Evolutionary conservation across 2,797 vertebrate species (phyloP).

Genomic region (Lacerta viridis): DNA sequence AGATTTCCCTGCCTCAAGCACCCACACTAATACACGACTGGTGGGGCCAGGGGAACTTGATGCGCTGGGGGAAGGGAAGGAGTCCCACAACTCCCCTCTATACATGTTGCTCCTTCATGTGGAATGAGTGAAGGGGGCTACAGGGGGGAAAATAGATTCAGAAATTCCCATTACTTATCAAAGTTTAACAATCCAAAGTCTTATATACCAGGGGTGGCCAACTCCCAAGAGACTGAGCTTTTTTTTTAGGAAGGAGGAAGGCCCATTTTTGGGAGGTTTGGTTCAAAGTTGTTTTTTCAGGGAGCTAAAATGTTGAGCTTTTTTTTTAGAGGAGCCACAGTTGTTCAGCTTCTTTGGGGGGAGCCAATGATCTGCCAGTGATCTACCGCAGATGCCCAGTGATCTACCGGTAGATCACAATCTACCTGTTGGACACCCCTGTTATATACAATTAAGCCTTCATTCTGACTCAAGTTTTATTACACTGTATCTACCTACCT

Average conservation of each 20-base stretch:
- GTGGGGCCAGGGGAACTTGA: neutral
- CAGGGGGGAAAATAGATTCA: neutral
- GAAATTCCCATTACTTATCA: neutral
- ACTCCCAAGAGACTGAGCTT: too few relatives aligned
- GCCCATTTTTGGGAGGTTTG: too few relatives aligned
- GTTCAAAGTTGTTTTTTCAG: too few relatives aligned
- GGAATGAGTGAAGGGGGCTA: neutral
- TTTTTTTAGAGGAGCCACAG: too few relatives aligned
- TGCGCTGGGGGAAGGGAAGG: neutral
- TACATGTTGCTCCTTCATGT: neutral
- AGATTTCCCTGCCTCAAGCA: neutral
- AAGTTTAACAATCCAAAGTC: neutral
- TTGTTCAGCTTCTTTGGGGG: too few relatives aligned
- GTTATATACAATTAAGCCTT: neutral
- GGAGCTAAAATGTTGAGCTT: too few relatives aligned
- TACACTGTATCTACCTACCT: slow-evolving; percentile 83
- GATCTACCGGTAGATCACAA: too few relatives aligned
- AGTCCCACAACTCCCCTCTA: neutral
- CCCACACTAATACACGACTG: slow-evolving; percentile 55
- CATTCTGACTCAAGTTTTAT: slow-evolving; percentile 42
- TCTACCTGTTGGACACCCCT: too few relatives aligned
- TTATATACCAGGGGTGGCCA: neutral
- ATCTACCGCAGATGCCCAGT: too few relatives aligned
- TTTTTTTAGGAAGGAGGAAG: too few relatives aligned
- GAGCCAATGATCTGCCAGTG: too few relatives aligned